Percentiles rank a stretch among this genome's conserved stretches.
Evolutionary conservation across 2,113 vertebrate genomes (phyloP).

Genomic region (pig (Sus scrofa)): T2T-Sscrofa CM000816.6:52329501-52330000

Average conservation of each 20-base stretch:
- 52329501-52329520: background rate
- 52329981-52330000: no score
- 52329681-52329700: background rate
- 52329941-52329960: no score
- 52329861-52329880: background rate
- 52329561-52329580: background rate
- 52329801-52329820: constrained; percentile 27
- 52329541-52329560: background rate
- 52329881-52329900: no score
- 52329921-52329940: no score
- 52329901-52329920: no score
- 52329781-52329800: background rate
- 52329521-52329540: background rate
- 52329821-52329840: background rate
- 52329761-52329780: background rate
- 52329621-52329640: background rate
- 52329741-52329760: background rate
- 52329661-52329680: background rate
- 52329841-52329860: background rate
- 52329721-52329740: background rate
- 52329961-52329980: no score
- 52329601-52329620: background rate
- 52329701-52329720: background rate
- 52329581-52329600: background rate
- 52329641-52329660: background rate